Base-by-base conservation (phyloP, 2,797 vertebrate genomes). In the Sylvia borin region DNA sequence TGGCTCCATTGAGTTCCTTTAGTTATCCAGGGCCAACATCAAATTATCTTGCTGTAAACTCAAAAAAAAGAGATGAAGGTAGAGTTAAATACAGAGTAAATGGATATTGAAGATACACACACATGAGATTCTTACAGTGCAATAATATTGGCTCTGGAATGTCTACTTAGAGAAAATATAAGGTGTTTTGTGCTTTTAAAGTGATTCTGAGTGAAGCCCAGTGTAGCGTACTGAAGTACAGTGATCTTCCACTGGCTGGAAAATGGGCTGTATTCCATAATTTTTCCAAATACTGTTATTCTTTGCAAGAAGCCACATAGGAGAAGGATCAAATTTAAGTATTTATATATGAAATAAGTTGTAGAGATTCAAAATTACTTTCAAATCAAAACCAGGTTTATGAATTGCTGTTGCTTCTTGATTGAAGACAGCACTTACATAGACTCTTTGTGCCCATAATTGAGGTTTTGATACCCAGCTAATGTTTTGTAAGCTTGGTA, bases 361-460 rank as follows among this genome's bases (percentile, higher is more conserved):
- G 27, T 64, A 74, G 42, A 77, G 68, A 68, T 87, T 77, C 51
- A 87, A 95, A 92, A 92, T 90, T 92, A 15, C 50, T 91, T 81
- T 85, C 51, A 94, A 94, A 95, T 94, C 38, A 86, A 90, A 95
- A 71, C 42, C 84, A 92, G 68, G 77, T 93, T 74, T 87, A 85
- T 58, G 25, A 77, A 77, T 74, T 3, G 2, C 13, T 82, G 9
- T 68, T 88, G 12, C 36, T 92, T 77, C 17, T 87, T 70, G 43
- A 85, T 82, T 90, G 72, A 92, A 88, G 83, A 50, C 73, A 60
- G 29, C 17, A 80, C 7, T 77, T 92, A 36, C 14, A 19, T 27
- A 48, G n/a, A 21, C 14, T 58, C 31, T 77, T 84, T 61, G n/a
- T 66, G 36, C 19, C 67, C 10, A 20, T 42, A 26, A 18, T 1